Conservation (phyloP, 2,797 vertebrate genomes). For the Danio choprae region DNA sequence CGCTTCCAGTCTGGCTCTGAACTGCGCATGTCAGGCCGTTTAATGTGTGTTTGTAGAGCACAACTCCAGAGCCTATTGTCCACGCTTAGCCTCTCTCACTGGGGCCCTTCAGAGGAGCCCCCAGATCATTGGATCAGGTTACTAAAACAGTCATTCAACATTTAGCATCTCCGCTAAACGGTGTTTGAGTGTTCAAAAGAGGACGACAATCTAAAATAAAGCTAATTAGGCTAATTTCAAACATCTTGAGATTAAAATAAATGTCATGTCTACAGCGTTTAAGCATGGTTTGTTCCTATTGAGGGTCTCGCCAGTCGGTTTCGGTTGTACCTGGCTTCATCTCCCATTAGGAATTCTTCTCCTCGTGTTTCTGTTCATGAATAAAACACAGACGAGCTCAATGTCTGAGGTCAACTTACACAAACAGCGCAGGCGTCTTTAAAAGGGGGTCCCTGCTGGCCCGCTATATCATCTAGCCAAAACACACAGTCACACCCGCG, state of each 20-base stretch:
- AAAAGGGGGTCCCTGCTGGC: conserved; percentile 39
- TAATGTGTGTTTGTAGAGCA: conserved; percentile 13
- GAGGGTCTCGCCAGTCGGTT: not conserved
- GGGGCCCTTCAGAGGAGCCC: conserved; percentile 3
- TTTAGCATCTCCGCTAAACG: not conserved
- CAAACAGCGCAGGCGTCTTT: conserved; percentile 13
- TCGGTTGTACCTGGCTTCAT: not conserved
- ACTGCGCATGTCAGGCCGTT: not conserved
- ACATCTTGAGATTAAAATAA: not conserved
- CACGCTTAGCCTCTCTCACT: not conserved
- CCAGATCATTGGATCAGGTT: conserved; percentile 10
- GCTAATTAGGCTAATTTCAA: not conserved
- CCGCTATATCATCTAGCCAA: conserved; percentile 1
- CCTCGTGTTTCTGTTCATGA: conserved; percentile 70
- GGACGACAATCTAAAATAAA: too few relatives aligned
- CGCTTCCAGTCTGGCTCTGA: not conserved
- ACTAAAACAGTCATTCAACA: not conserved
- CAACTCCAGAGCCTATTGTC: conserved; percentile 28
- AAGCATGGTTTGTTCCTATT: not conserved
- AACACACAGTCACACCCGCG: conserved; percentile 13
- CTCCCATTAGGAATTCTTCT: conserved; percentile 53
- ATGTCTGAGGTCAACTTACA: conserved; percentile 69
- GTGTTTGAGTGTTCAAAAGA: not conserved
- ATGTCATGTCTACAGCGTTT: not conserved
- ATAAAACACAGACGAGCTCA: conserved; percentile 74